These are phyloP conservation scores for Paramacrobiotus metropolitanus DNA, from an alignment of 1,140 invertebrate genomes.

Conservation along the genomic window DNA sequence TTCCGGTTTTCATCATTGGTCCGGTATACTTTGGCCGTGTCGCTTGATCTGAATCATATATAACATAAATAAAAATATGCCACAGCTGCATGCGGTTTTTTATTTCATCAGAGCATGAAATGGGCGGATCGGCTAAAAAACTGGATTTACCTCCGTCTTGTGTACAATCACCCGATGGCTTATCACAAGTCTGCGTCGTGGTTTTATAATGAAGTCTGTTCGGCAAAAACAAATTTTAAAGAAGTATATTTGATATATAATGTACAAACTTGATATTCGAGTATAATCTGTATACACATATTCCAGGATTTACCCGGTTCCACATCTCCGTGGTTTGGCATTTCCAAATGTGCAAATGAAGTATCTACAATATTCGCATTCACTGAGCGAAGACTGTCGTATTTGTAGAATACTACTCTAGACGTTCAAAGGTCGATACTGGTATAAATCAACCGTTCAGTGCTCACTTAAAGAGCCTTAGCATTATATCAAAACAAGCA, in stretches of 20 bases:
- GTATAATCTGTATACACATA: no score
- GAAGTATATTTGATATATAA: not conserved
- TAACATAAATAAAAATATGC: not conserved
- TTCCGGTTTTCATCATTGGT: not conserved
- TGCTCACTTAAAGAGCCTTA: no score
- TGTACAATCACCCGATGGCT: not conserved
- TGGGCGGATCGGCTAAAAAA: not conserved
- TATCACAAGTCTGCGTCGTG: constrained; percentile 1
- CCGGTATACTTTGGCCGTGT: not conserved
- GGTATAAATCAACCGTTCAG: no score
- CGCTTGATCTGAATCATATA: not conserved
- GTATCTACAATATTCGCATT: not conserved
- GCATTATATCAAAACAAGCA: no score
- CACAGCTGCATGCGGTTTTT: not conserved
- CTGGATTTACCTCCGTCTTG: not conserved
- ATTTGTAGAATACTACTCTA: no score
- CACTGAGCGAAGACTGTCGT: no score
- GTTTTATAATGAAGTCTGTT: not conserved
- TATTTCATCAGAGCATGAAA: no score
- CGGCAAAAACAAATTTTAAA: not conserved
- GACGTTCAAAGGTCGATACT: no score
- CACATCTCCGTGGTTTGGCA: not conserved
- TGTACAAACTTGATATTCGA: not conserved
- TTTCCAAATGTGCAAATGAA: constrained; percentile 1
- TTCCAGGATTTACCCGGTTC: not conserved